Conservation (phyloP, 2,113 vertebrate genomes). For the Tragelaphus buxtoni region DNA sequence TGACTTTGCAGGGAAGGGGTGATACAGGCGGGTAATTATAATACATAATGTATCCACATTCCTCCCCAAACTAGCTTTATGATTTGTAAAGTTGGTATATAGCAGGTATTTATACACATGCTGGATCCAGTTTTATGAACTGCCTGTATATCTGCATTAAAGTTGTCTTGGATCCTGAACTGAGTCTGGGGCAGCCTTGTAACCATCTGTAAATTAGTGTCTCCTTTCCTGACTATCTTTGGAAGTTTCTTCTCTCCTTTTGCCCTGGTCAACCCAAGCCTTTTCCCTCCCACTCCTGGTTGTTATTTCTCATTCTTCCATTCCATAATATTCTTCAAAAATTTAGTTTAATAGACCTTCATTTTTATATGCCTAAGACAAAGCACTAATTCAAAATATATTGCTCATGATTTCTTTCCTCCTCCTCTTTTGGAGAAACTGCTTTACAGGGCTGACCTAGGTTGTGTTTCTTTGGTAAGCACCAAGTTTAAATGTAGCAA, state of each 20-base stretch:
- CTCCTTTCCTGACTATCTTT: not conserved
- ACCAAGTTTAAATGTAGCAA: not conserved
- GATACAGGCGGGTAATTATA: not conserved
- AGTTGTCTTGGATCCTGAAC: not conserved
- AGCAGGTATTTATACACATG: not conserved
- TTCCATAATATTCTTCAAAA: not conserved
- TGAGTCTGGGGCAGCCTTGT: not conserved
- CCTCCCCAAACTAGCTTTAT: not conserved
- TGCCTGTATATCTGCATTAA: not conserved
- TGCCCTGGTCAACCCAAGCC: not conserved
- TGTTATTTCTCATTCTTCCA: not conserved
- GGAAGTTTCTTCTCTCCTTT: not conserved
- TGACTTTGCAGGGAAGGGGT: not conserved
- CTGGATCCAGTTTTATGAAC: not conserved
- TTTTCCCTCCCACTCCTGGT: not conserved
- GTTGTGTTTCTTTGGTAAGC: not conserved
- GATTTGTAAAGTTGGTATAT: not conserved
- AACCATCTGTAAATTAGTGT: not conserved
- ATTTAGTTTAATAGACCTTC: not conserved
- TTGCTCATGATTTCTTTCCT: not conserved
- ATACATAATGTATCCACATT: not conserved
- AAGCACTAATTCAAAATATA: not conserved
- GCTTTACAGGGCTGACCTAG: not conserved
- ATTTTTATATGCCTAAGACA: not conserved
- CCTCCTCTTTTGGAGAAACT: not conserved